phyloP scores from a whole-genome alignment of 2,797 vertebrate genomes.

The Salmo trutta region DNA sequence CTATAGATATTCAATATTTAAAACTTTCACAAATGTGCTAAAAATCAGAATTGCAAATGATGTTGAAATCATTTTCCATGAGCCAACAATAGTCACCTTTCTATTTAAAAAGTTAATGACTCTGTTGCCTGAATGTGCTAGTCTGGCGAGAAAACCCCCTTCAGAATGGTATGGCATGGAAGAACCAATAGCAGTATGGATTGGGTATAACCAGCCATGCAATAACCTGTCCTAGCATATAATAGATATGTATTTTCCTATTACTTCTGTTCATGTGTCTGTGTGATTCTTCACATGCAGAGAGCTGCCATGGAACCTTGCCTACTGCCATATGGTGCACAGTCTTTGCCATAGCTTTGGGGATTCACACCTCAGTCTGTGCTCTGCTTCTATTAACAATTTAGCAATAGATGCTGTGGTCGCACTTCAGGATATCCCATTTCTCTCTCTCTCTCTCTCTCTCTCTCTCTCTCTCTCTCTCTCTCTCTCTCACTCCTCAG shows the following conservation, averaged over 20 bases:
- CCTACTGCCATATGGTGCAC: neutral
- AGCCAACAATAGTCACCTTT: neutral
- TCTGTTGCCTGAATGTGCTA: neutral
- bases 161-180: neutral
- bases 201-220: neutral
- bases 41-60: constrained; percentile 48
- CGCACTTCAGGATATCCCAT: neutral
- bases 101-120: neutral
- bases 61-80: neutral
- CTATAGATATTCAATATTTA: constrained; percentile 45
- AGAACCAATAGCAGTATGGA: neutral
- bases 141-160: neutral
- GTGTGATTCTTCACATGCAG: constrained; percentile 7
- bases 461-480: neutral
- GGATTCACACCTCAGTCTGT: neutral
- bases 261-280: neutral
- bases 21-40: constrained; percentile 31
- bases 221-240: neutral
- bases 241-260: neutral
- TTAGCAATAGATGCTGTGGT: constrained; percentile 1
- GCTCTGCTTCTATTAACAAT: constrained; percentile 6
- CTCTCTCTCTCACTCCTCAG: constrained; percentile 12
- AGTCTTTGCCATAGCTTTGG: neutral
- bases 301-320: neutral
- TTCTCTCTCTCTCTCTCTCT: neutral